A percentile compares a stretch with the other conserved stretches of the same genome.
Conservation (phyloP, 35 echinoderm and acorn worm species). For the Stichopus chloronotus region DNA sequence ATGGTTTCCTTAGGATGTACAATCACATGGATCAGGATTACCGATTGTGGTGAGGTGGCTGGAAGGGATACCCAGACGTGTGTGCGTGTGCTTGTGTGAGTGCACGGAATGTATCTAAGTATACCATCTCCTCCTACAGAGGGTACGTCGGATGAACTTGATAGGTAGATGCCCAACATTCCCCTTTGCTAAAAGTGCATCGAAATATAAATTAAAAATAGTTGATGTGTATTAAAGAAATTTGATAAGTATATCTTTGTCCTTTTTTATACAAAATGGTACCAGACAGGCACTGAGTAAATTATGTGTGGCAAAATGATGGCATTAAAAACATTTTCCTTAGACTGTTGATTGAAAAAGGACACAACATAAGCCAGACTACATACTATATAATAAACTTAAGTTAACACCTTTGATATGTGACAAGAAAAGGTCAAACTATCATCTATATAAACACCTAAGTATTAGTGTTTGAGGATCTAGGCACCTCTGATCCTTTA, state of each 20-base stretch:
- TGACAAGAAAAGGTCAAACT: background rate
- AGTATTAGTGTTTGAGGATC: background rate
- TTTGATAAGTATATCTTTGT: background rate
- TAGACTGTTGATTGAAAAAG: background rate
- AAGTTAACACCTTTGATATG: background rate
- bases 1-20: too few relatives aligned
- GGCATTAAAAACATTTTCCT: background rate
- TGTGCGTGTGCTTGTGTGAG: too few relatives aligned
- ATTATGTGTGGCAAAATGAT: background rate
- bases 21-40: too few relatives aligned
- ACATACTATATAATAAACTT: too few relatives aligned
- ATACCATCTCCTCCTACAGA: too few relatives aligned
- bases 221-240: too few relatives aligned
- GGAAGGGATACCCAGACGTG: too few relatives aligned
- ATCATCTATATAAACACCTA: background rate
- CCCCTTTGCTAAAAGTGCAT: background rate
- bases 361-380: background rate
- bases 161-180: too few relatives aligned
- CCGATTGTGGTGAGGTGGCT: too few relatives aligned
- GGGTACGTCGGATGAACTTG: too few relatives aligned
- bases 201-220: slow-evolving; percentile 3
- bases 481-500: background rate
- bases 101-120: too few relatives aligned
- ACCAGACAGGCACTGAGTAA: background rate
- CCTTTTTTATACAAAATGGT: background rate